phyloP scores from a whole-genome alignment of 2,113 vertebrate species.

The Tetraodon nigroviridis region DNA sequence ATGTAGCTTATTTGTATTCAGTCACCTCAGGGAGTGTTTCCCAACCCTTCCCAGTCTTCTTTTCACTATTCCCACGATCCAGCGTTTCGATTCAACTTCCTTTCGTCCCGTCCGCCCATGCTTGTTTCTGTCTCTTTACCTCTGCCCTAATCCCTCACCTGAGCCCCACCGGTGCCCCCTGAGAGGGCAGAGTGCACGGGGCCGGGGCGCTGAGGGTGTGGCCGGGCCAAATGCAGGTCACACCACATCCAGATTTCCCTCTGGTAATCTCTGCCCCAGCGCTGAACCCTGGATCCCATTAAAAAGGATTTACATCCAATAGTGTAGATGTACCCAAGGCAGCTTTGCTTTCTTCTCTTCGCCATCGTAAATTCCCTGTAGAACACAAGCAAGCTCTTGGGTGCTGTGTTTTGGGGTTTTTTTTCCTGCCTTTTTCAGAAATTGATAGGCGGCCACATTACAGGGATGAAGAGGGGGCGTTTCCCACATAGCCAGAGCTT shows the following conservation, averaged over 20 bases:
- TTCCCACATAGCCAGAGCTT: no score
- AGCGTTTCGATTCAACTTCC: neutral
- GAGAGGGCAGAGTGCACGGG: constrained; percentile 5
- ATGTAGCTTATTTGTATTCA: neutral
- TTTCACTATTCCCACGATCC: neutral
- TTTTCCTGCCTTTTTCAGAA: neutral
- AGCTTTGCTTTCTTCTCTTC: constrained; percentile 67
- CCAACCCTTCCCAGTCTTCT: neutral
- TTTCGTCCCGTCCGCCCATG: neutral
- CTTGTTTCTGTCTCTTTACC: neutral
- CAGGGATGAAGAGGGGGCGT: neutral
- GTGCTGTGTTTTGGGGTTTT: neutral
- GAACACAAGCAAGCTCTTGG: constrained; percentile 24
- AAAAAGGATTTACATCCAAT: constrained; percentile 77
- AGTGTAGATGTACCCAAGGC: constrained; percentile 71
- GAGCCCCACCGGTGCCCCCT: neutral
- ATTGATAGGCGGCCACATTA: constrained; percentile 24
- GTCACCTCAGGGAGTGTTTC: neutral
- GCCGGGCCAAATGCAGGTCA: constrained; percentile 70
- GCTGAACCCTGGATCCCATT: constrained; percentile 79
- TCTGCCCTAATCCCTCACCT: neutral
- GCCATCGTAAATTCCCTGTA: constrained; percentile 42
- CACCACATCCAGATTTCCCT: constrained; percentile 62
- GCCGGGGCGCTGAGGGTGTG: constrained; percentile 25
- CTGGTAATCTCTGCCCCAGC: constrained; percentile 70